Conservation (phyloP, 2,888 invertebrate genomes). For the Ypsolopha sequella region DNA sequence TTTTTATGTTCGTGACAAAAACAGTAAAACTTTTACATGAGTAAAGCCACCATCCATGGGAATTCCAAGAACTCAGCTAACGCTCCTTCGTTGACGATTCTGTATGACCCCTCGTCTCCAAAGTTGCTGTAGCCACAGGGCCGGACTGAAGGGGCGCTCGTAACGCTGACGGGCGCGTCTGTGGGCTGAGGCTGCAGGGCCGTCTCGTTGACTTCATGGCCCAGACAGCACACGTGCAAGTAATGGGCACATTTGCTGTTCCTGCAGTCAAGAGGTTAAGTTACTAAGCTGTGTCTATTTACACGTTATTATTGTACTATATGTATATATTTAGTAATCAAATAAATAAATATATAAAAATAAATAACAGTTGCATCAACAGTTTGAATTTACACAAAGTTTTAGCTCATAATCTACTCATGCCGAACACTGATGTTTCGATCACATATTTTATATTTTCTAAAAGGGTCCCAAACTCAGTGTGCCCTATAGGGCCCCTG, state of each 20-base stretch:
- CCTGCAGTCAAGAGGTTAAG: slow-evolving; percentile 2
- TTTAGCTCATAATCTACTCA: too few relatives aligned
- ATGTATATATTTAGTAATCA: too few relatives aligned
- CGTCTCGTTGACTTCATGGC: neutral
- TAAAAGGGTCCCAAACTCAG: too few relatives aligned
- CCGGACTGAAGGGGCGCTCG: slow-evolving; percentile 1
- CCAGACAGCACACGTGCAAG: slow-evolving; percentile 9
- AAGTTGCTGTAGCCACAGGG: slow-evolving; percentile 74
- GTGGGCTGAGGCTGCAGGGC: neutral
- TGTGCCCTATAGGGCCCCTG: too few relatives aligned
- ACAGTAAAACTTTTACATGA: slow-evolving; percentile 60
- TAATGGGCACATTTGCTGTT: slow-evolving; percentile 6
- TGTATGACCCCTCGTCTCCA: slow-evolving; percentile 76
- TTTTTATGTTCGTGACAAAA: slow-evolving; percentile 29
- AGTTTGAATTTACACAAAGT: too few relatives aligned
- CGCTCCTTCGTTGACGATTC: slow-evolving; percentile 69
- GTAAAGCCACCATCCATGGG: slow-evolving; percentile 80
- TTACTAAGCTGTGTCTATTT: too few relatives aligned
- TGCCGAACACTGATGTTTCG: too few relatives aligned
- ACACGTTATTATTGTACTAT: too few relatives aligned
- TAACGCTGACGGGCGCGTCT: neutral
- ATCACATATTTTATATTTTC: too few relatives aligned
- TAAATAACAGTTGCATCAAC: too few relatives aligned
- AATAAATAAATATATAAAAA: too few relatives aligned
- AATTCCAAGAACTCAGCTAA: slow-evolving; percentile 80